Evolutionary conservation across 2,113 vertebrate species (phyloP).

Genomic region (Podarcis cretensis): DNA sequence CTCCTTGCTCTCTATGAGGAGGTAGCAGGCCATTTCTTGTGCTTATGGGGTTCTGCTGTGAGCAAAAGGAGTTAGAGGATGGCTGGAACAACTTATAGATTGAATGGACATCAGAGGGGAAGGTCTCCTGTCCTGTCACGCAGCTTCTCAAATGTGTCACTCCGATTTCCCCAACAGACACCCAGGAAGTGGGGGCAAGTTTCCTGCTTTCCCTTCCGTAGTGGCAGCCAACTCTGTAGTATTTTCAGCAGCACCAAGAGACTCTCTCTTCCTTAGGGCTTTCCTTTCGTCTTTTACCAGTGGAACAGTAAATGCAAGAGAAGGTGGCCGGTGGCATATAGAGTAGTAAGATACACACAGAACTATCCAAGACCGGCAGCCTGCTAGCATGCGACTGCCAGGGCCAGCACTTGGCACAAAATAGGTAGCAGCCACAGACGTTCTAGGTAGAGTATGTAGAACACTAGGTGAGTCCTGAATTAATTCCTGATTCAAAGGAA

Average conservation of each 20-base stretch:
- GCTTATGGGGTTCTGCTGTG: background rate
- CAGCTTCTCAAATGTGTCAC: background rate
- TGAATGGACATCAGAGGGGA: background rate
- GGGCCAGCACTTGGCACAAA: constrained; percentile 33
- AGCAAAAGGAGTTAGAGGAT: constrained; percentile 15
- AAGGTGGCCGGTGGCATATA: constrained; percentile 1
- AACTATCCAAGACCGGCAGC: background rate
- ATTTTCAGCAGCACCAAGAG: constrained; percentile 4
- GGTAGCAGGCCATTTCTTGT: background rate
- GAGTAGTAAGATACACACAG: constrained; percentile 2
- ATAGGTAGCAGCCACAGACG: constrained; percentile 44
- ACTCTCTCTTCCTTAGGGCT: background rate
- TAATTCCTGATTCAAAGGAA: constrained; percentile 36
- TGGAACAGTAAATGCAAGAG: background rate
- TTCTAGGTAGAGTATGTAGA: background rate
- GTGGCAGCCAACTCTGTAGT: background rate
- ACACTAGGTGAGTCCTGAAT: constrained; percentile 47
- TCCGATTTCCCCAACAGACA: rapidly evolving
- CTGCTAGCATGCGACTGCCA: background rate
- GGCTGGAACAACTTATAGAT: background rate
- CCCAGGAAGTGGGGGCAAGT: background rate
- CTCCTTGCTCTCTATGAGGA: background rate
- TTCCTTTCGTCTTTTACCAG: background rate
- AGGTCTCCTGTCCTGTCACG: background rate
- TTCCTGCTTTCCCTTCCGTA: background rate